These are phyloP conservation scores for Cyphomyrus plagiostoma DNA, from an alignment of 2,113 vertebrate genomes.

Conservation along the genomic window DNA sequence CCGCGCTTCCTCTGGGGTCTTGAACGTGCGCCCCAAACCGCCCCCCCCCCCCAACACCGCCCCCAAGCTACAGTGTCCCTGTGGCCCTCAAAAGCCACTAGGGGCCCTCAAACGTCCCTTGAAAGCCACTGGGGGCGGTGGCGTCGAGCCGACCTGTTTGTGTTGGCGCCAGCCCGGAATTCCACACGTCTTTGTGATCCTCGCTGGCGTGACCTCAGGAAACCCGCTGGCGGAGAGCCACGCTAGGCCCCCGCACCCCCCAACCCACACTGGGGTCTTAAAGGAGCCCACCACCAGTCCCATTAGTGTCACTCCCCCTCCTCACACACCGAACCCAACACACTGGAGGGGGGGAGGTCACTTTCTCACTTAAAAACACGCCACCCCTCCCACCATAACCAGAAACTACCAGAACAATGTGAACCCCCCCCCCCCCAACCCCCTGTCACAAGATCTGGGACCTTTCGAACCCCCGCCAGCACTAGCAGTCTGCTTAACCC, in stretches of 20 bases:
- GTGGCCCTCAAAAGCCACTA: background rate
- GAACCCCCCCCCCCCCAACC: background rate
- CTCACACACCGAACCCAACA: background rate
- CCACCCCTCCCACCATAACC: background rate
- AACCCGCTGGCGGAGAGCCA: slow-evolving; percentile 50
- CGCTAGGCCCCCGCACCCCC: background rate
- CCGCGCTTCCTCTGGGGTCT: background rate
- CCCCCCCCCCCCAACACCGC: no score
- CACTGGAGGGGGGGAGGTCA: no score
- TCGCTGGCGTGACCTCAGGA: slow-evolving; percentile 64
- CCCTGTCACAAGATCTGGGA: background rate
- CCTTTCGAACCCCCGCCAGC: background rate
- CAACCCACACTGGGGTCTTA: background rate
- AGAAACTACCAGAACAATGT: background rate
- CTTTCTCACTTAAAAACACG: background rate
- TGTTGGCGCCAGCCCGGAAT: slow-evolving; percentile 60
- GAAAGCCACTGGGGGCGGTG: slow-evolving; percentile 54
- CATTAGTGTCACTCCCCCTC: background rate
- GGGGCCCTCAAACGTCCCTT: slow-evolving; percentile 51
- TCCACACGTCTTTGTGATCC: slow-evolving; percentile 67
- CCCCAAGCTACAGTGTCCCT: background rate
- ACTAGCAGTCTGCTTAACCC: background rate
- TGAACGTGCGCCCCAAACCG: background rate
- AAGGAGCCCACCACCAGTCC: background rate
- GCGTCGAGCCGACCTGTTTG: slow-evolving; percentile 56